phyloP scores from a whole-genome alignment of 2,113 vertebrate species.

The Genyomyrus donnyi region DNA sequence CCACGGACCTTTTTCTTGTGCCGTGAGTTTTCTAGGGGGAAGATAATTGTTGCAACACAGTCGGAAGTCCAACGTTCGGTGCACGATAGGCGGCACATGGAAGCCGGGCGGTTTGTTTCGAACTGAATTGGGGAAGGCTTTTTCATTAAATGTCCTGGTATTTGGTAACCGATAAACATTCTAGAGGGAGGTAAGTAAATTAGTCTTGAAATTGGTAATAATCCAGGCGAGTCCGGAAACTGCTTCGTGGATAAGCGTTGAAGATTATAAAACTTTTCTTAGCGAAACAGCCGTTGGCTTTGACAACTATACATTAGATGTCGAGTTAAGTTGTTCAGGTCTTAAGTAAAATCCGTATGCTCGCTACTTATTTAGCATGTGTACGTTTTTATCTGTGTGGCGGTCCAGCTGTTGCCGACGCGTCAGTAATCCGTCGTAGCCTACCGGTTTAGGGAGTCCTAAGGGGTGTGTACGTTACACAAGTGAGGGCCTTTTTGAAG shows the following conservation, averaged over 20 bases:
- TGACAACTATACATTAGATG: background rate
- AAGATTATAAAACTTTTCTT: background rate
- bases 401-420: background rate
- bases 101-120: background rate
- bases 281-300: background rate
- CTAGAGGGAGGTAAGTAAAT: slow-evolving; percentile 11
- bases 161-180: background rate
- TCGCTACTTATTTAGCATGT: background rate
- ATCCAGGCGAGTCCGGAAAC: background rate
- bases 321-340: background rate
- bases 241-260: background rate
- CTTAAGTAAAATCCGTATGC: background rate
- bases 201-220: background rate
- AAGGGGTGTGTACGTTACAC: background rate
- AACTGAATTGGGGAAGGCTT: background rate
- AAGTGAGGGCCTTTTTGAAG: background rate
- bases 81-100: slow-evolving; percentile 47
- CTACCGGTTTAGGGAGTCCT: background rate
- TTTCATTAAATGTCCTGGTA: background rate
- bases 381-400: background rate
- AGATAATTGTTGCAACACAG: slow-evolving; percentile 35
- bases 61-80: slow-evolving; percentile 45
- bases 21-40: slow-evolving; percentile 29
- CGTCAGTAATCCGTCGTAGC: background rate
- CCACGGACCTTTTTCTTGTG: background rate